A percentile compares a stretch with the other conserved stretches of the same genome.
Conservation (phyloP, 30 jellyfish, hydroid and myxozoan genomes). For the Chrysaora quinquecirrha region DNA sequence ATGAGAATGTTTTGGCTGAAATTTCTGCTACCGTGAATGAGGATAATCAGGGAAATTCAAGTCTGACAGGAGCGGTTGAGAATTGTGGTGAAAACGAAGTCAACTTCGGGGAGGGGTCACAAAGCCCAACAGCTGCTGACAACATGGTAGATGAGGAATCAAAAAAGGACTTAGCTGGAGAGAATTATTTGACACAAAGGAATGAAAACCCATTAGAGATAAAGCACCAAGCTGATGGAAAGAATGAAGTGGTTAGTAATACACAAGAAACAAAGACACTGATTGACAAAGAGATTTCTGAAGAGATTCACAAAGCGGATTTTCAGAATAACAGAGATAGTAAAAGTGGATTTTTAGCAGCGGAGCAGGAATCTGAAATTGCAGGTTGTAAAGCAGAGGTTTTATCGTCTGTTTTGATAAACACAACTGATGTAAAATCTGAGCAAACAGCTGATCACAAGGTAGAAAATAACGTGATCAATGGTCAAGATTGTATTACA, state of each 20-base stretch:
- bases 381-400: neutral
- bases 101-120: slow-evolving; percentile 21
- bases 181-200: slow-evolving; percentile 21
- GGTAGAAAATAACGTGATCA: neutral
- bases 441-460: neutral
- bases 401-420: neutral
- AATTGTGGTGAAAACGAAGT: neutral
- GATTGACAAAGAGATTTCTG: slow-evolving; percentile 9
- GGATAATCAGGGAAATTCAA: neutral
- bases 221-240: slow-evolving; percentile 31
- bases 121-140: slow-evolving; percentile 26
- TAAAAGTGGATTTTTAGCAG: neutral
- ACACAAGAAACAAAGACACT: slow-evolving; percentile 9
- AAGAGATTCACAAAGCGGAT: slow-evolving; percentile 9
- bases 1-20: too few relatives aligned
- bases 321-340: slow-evolving; percentile 5
- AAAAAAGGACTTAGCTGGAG: slow-evolving; percentile 7
- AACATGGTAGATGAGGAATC: slow-evolving; percentile 17
- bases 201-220: slow-evolving; percentile 1
- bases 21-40: too few relatives aligned
- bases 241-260: slow-evolving; percentile 1
- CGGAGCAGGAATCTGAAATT: neutral
- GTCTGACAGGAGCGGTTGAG: neutral
- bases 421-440: neutral
- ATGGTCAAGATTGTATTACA: neutral